Evolutionary conservation across 2,888 invertebrate species (phyloP).

Genomic region (Drosophila subquinaria): DNA sequence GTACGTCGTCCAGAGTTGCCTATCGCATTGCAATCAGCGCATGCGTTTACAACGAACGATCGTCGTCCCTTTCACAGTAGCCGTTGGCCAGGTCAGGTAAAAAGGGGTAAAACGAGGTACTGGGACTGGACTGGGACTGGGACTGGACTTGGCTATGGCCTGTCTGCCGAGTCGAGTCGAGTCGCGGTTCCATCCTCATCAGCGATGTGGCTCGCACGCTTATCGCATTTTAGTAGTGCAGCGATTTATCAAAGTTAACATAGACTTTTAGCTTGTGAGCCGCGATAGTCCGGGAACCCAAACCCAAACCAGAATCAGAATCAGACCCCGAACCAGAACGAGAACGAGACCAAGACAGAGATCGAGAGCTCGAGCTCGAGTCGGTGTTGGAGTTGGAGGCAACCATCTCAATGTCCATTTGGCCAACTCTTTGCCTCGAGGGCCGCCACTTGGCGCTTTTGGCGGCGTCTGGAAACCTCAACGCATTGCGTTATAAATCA

Average conservation of each 20-base stretch:
- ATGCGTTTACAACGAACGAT: slow-evolving; percentile 77
- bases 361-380: neutral
- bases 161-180: slow-evolving; percentile 9
- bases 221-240: slow-evolving; percentile 84
- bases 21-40: slow-evolving; percentile 80
- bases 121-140: slow-evolving; percentile 43
- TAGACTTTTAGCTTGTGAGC: slow-evolving; percentile 82
- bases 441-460: slow-evolving; percentile 71
- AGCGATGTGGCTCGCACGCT: slow-evolving; percentile 72
- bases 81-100: slow-evolving; percentile 39
- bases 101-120: slow-evolving; percentile 6
- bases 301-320: slow-evolving; percentile 12
- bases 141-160: slow-evolving; percentile 47
- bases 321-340: slow-evolving; percentile 12
- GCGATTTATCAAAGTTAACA: slow-evolving; percentile 85
- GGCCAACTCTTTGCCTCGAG: slow-evolving; percentile 53
- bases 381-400: slow-evolving; percentile 10
- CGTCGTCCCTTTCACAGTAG: slow-evolving; percentile 77
- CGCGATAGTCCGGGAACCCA: slow-evolving; percentile 55
- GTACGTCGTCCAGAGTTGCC: slow-evolving; percentile 49
- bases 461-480: slow-evolving; percentile 75
- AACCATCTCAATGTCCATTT: slow-evolving; percentile 72
- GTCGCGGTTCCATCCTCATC: slow-evolving; percentile 46
- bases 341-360: slow-evolving; percentile 22
- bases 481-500: slow-evolving; percentile 78